Evolutionary conservation across 2,888 invertebrate species (phyloP).

Genomic region (Archaeoteleia sp.): DNA sequence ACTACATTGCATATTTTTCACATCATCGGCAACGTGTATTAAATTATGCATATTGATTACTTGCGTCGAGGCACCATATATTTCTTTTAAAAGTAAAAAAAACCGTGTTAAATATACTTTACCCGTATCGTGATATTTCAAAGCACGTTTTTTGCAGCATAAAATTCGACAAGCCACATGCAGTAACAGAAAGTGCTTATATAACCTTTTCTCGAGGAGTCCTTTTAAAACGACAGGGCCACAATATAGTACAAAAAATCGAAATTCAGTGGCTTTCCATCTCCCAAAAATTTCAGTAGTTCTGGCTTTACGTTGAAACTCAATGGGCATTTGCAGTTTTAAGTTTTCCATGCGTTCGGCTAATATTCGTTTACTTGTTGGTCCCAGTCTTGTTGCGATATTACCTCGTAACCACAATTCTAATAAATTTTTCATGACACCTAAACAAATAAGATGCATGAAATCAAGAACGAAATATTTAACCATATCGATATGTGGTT

Average conservation of each 20-base stretch:
- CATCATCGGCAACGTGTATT: constrained; percentile 37
- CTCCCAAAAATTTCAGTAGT: not conserved
- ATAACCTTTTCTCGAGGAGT: not conserved
- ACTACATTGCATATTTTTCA: constrained; percentile 23
- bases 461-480: constrained; percentile 36
- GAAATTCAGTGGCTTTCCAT: constrained; percentile 32
- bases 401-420: constrained; percentile 22
- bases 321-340: constrained; percentile 13
- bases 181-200: too few relatives aligned
- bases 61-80: too few relatives aligned
- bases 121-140: too few relatives aligned
- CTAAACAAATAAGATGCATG: constrained; percentile 47
- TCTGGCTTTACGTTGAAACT: constrained; percentile 25
- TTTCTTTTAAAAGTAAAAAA: too few relatives aligned
- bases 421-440: constrained; percentile 36
- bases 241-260: constrained; percentile 20
- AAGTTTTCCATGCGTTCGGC: constrained; percentile 9
- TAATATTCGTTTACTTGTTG: constrained; percentile 1
- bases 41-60: constrained; percentile 46
- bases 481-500: constrained; percentile 43
- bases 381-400: not conserved
- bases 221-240: constrained; percentile 25
- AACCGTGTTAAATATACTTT: too few relatives aligned
- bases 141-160: not conserved
- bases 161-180: constrained; percentile 4